These are phyloP conservation scores for Serripes groenlandicus DNA, from an alignment of 2,888 invertebrate species.

Conservation along the genomic window DNA sequence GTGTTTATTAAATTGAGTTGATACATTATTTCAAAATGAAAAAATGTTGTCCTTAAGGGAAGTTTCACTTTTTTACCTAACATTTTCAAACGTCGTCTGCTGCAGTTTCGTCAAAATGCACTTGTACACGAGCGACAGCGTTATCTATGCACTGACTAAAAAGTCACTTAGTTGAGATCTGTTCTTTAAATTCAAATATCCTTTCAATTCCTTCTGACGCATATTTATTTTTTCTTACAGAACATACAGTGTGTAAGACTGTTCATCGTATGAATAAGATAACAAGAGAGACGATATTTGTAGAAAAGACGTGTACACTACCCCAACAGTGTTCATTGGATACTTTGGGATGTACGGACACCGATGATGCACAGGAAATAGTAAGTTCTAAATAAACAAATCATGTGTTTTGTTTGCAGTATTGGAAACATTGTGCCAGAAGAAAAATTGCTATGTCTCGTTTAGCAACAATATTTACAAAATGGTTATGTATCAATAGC, in stretches of 20 bases:
- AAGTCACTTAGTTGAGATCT: background rate
- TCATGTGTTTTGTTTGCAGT: no score
- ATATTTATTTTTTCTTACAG: conserved; percentile 45
- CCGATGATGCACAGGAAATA: conserved; percentile 22
- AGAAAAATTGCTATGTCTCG: background rate
- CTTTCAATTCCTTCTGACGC: background rate
- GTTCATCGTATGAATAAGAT: conserved; percentile 62
- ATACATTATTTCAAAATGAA: no score
- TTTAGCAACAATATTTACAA: no score
- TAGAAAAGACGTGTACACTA: conserved; percentile 90
- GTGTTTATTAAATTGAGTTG: no score
- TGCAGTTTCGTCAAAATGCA: no score
- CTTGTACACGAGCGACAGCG: no score
- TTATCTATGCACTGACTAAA: background rate
- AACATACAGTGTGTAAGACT: conserved; percentile 71
- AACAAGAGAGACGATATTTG: conserved; percentile 89
- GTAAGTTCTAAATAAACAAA: conserved; percentile 38
- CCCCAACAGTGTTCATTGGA: conserved; percentile 89
- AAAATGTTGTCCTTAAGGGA: no score
- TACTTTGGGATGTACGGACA: conserved; percentile 88
- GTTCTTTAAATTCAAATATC: background rate
- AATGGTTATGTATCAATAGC: no score
- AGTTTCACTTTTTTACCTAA: no score
- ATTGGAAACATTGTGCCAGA: background rate
- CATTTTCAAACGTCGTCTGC: no score